Conservation (phyloP, 2,797 vertebrate species). For the Propithecus perrieri region DNA sequence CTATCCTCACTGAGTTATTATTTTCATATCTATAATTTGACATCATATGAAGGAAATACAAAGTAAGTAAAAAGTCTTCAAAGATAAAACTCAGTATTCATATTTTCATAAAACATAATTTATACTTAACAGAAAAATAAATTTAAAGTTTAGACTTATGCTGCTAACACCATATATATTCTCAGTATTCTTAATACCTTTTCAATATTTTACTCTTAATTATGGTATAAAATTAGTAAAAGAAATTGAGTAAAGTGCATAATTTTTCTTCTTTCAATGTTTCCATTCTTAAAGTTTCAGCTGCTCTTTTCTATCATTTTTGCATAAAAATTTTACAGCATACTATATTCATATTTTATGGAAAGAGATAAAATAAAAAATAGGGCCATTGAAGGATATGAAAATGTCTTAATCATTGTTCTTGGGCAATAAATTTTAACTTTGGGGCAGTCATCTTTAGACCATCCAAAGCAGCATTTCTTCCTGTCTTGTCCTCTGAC, state of each 20-base stretch:
- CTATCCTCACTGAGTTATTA: not conserved
- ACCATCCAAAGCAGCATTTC: not conserved
- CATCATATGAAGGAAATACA: not conserved
- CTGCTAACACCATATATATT: not conserved
- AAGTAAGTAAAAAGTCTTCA: not conserved
- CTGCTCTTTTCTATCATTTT: not conserved
- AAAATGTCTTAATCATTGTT: not conserved
- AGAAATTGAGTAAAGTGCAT: not conserved
- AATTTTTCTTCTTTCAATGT: not conserved
- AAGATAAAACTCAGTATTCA: not conserved
- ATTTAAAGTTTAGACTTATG: not conserved
- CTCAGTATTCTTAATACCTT: not conserved
- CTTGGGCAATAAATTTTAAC: not conserved
- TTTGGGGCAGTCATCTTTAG: not conserved
- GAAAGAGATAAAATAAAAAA: not conserved
- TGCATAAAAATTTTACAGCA: not conserved
- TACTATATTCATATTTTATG: not conserved
- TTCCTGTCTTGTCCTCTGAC: not conserved
- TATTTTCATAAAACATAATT: slow-evolving; percentile 1
- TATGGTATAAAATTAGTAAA: not conserved
- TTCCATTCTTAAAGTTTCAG: not conserved
- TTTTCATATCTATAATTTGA: not conserved
- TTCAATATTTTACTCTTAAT: not conserved
- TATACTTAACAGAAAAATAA: not conserved
- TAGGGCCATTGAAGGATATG: not conserved